Base-by-base conservation (phyloP, 1,140 invertebrate species). In the Cotesia typhae region DNA sequence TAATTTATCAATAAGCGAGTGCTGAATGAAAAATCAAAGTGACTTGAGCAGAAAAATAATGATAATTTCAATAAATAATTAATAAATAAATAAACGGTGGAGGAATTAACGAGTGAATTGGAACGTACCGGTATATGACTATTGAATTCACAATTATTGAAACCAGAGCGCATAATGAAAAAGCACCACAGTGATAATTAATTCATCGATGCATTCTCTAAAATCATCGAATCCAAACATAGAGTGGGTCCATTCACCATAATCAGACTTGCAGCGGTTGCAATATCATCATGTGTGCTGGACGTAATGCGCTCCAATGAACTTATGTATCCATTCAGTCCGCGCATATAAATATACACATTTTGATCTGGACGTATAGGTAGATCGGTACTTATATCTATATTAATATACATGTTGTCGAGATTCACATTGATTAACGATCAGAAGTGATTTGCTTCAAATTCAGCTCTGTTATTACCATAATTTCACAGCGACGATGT, bases 391-490 rank as follows among this genome's bases (percentile, higher is more conserved):
- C 53, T 14, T 55, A 55, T 55, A 55, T 12, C 10, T 55, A 55
- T n/a, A 55, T 17, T 55, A 55, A 7, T 59, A 7, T 28, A 59
- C 20, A 20, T 9, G 17, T 4, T 37, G 37, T 41, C 4, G 64
- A 28, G 64, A 66, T 66, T 38, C 38, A n/a, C 41, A 66, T 66
- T 66, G 36, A 66, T 66, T 51, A 52, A 66, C 38, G 64, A 28
- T 51, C 38, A 47, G 38, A 47, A 66, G 47, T 66, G 36, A 66
- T 66, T 66, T 63, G 35, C 10, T 63, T 63, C 60, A 41, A 63
- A 37, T 63, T 63, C 14, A 41, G 10, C 14, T 66, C 64, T 66
- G 47, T 38, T 9, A 66, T 52, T 41, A 66, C n/a, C 7, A 52
- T 66, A 66, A 52, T 66, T 66, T n/a, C 64, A 51, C 47, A 20